A percentile compares a stretch with the other conserved stretches of the same genome.
phyloP scores from a whole-genome alignment of 2,888 invertebrate genomes.

The Galeopsomyia nigrocyanea region DNA sequence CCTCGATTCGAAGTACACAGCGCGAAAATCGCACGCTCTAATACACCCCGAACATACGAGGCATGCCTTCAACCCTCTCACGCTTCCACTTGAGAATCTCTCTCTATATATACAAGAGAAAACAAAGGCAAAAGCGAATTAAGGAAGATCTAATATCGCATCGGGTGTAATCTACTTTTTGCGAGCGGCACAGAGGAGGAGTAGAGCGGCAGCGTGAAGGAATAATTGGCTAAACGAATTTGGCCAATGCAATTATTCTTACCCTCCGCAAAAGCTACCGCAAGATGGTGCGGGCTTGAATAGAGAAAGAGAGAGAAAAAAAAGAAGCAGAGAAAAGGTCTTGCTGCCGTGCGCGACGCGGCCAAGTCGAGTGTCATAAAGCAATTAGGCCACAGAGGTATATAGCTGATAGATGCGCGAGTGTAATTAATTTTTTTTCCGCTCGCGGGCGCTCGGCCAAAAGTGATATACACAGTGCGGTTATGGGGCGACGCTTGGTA shows the following conservation, averaged over 20 bases:
- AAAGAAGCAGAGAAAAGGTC: not conserved
- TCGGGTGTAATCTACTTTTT: conserved; percentile 43
- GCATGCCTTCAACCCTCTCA: not conserved
- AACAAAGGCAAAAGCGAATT: conserved; percentile 45
- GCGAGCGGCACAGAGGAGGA: not conserved
- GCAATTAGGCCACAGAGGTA: conserved; percentile 49
- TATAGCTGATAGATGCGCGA: conserved; percentile 51
- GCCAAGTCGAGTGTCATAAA: conserved; percentile 46
- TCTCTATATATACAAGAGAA: conserved; percentile 2
- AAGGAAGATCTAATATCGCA: conserved; percentile 45
- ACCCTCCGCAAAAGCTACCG: conserved; percentile 46
- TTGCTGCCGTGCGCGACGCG: conserved; percentile 10
- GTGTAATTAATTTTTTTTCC: conserved; percentile 53
- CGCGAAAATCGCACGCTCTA: conserved; percentile 8
- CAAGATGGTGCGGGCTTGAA: conserved; percentile 18
- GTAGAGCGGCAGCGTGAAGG: conserved; percentile 49
- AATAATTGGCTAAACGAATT: conserved; percentile 61
- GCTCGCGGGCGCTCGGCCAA: conserved; percentile 9
- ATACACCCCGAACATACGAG: not conserved
- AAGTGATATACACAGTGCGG: conserved; percentile 1
- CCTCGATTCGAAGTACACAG: not conserved
- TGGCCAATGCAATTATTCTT: conserved; percentile 60
- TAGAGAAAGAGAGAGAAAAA: not conserved
- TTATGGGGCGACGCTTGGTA: not conserved
- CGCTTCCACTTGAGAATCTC: no score